Conservation (phyloP, 2,888 invertebrate genomes). For the Geotrupes spiniger region DNA sequence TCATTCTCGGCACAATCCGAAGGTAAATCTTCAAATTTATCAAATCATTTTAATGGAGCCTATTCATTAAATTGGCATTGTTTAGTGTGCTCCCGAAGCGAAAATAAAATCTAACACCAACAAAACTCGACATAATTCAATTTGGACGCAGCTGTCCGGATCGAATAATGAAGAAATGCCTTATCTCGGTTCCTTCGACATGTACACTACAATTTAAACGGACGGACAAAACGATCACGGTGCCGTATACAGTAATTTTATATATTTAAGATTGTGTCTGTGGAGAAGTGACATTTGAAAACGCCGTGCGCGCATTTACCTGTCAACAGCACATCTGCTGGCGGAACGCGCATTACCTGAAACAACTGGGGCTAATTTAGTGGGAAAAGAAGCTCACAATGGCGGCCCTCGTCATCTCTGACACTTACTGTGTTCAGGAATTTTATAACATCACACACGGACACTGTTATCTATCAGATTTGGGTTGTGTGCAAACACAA, state of each 20-base stretch:
- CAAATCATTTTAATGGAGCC: slow-evolving; percentile 1
- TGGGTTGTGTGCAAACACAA: slow-evolving; percentile 23
- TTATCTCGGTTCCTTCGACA: slow-evolving; percentile 34
- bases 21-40: background rate
- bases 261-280: slow-evolving; percentile 41
- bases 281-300: slow-evolving; percentile 39
- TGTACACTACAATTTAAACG: slow-evolving; percentile 43
- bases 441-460: slow-evolving; percentile 35
- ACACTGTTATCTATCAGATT: slow-evolving; percentile 18
- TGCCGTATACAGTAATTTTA: slow-evolving; percentile 44
- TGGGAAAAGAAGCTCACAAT: slow-evolving; percentile 32
- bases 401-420: slow-evolving; percentile 37
- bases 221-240: slow-evolving; percentile 32
- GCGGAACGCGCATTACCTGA: slow-evolving; percentile 39
- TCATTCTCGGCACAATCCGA: too few relatives aligned
- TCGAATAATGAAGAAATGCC: slow-evolving; percentile 24
- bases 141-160: slow-evolving; percentile 26
- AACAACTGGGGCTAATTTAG: slow-evolving; percentile 48
- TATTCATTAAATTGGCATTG: slow-evolving; percentile 1
- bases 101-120: slow-evolving; percentile 1
- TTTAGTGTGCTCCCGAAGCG: background rate
- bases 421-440: slow-evolving; percentile 34
- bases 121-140: slow-evolving; percentile 17
- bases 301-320: slow-evolving; percentile 34
- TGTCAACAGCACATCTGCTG: slow-evolving; percentile 40